Conservation (phyloP, 2,797 vertebrate genomes). For the Glossophaga mutica region DNA sequence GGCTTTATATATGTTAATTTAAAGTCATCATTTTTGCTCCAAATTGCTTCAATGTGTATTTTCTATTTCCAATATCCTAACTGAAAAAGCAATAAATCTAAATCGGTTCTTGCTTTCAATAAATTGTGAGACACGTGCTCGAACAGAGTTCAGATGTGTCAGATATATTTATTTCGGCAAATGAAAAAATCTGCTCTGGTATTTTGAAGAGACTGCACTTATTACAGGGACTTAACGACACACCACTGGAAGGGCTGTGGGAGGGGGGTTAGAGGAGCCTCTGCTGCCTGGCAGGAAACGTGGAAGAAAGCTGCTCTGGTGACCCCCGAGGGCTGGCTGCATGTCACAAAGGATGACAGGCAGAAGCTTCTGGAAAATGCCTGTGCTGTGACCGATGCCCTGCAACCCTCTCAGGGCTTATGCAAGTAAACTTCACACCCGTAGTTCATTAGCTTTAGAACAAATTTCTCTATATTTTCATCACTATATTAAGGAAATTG, state of each 20-base stretch:
- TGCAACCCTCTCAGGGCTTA: accelerated
- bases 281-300: background rate
- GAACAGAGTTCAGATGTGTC: background rate
- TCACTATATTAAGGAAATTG: background rate
- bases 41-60: background rate
- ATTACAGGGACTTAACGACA: background rate
- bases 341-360: background rate
- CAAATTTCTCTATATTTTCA: background rate
- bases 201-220: background rate
- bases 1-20: background rate
- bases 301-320: background rate
- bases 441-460: background rate
- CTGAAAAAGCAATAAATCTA: background rate
- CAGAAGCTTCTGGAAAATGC: background rate
- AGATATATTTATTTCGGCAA: background rate
- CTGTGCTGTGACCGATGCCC: accelerated
- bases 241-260: accelerated
- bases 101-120: background rate
- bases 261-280: background rate
- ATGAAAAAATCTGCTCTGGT: background rate
- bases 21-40: background rate
- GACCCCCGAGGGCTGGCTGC: background rate
- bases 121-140: background rate
- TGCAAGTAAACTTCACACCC: background rate
- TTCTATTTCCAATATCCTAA: background rate